Percentiles rank a stretch among this genome's conserved stretches.
phyloP scores from a whole-genome alignment of 2,797 vertebrate species.

The Cynodonichthys magdalenae region DNA sequence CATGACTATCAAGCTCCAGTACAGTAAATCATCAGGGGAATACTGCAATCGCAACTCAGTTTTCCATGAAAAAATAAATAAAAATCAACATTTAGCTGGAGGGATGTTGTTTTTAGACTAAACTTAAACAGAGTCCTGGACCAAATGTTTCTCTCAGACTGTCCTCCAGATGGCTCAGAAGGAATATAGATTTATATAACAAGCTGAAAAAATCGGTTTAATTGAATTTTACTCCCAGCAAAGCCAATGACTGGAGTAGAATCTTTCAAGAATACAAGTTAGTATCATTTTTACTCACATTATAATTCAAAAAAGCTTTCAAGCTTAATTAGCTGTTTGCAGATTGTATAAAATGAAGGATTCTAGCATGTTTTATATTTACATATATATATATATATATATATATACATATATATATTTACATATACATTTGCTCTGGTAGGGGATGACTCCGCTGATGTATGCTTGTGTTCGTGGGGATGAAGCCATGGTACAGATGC shows the following conservation, averaged over 20 bases:
- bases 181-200: constrained; percentile 26
- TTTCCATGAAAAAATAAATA: constrained; percentile 27
- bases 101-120: constrained; percentile 24
- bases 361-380: not conserved
- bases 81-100: constrained; percentile 35
- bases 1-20: constrained; percentile 25
- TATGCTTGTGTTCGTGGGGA: constrained; percentile 96
- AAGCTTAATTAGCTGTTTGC: not conserved
- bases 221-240: constrained; percentile 23
- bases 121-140: constrained; percentile 14
- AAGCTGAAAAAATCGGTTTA: constrained; percentile 26
- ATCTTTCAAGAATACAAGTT: constrained; percentile 9
- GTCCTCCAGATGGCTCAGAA: constrained; percentile 8
- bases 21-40: constrained; percentile 27
- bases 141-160: constrained; percentile 18
- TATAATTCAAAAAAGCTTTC: not conserved
- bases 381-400: no score
- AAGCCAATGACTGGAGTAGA: constrained; percentile 1
- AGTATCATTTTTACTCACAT: not conserved
- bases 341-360: not conserved
- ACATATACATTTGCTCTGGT: not conserved
- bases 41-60: constrained; percentile 23
- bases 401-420: not conserved
- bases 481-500: constrained; percentile 99
- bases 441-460: constrained; percentile 97